Evolutionary conservation across 2,888 invertebrate species (phyloP).

Genomic region (Drosophila putrida): DNA sequence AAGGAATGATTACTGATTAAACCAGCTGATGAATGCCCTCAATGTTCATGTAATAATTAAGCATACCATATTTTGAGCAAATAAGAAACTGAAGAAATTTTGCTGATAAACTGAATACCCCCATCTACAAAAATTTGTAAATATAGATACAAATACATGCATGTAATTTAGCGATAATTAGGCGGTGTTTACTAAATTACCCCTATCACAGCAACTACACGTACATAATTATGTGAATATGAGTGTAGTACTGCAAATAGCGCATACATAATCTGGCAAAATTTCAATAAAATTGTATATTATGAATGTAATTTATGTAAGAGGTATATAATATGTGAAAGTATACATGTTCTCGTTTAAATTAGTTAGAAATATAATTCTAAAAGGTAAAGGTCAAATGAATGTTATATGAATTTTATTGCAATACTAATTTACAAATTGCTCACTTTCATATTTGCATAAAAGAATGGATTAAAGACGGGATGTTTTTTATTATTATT

Average conservation of each 20-base stretch:
- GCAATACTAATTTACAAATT: conserved; percentile 8
- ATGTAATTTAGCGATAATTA: conserved; percentile 1
- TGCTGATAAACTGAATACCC: background rate
- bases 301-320: background rate
- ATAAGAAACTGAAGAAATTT: background rate
- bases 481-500: background rate
- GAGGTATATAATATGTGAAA: background rate
- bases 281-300: background rate
- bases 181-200: background rate
- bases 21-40: no score
- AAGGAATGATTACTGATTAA: no score
- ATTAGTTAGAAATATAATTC: conserved; percentile 3
- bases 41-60: conserved; percentile 13
- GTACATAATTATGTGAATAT: no score
- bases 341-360: conserved; percentile 1
- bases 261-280: background rate
- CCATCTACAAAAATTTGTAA: background rate
- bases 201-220: background rate
- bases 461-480: background rate
- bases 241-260: no score
- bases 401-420: conserved; percentile 42
- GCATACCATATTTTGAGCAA: background rate
- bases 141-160: background rate
- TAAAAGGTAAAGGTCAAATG: conserved; percentile 52
- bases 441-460: conserved; percentile 1